A percentile compares a stretch with the other conserved stretches of the same genome.
Conservation (phyloP, 2,113 vertebrate genomes). For the Calidris pugnax region DNA sequence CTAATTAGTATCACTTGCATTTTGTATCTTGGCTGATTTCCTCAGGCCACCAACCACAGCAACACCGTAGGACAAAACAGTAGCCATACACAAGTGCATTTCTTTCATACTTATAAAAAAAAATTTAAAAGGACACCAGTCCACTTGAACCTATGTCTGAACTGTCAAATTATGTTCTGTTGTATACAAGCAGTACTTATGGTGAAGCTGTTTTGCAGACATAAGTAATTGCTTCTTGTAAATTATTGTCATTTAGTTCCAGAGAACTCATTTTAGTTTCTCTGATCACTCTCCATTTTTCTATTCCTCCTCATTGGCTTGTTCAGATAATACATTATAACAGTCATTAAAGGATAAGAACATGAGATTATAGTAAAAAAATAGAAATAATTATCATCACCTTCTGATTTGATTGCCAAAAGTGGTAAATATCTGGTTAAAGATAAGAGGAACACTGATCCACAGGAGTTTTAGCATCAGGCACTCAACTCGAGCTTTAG, state of each 20-base stretch:
- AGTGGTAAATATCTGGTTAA: neutral
- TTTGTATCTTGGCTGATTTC: neutral
- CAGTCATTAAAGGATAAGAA: neutral
- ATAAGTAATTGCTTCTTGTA: neutral
- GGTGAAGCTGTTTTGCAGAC: neutral
- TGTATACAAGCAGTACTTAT: neutral
- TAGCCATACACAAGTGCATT: neutral
- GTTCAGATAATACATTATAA: neutral
- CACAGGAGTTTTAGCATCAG: neutral
- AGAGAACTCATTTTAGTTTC: neutral
- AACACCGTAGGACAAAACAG: neutral
- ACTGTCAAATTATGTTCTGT: neutral
- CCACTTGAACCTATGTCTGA: neutral
- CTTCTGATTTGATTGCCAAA: neutral
- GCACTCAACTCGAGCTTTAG: neutral
- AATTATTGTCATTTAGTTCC: neutral
- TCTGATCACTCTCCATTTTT: neutral
- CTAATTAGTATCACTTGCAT: neutral
- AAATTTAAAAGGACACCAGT: neutral
- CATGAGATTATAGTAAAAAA: neutral
- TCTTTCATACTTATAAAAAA: neutral
- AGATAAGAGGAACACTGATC: neutral
- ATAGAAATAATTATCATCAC: no score
- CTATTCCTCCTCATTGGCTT: neutral
- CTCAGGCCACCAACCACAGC: neutral